Base-by-base conservation (phyloP, 2,113 vertebrate species). In the Microcebus jonahi region DNA sequence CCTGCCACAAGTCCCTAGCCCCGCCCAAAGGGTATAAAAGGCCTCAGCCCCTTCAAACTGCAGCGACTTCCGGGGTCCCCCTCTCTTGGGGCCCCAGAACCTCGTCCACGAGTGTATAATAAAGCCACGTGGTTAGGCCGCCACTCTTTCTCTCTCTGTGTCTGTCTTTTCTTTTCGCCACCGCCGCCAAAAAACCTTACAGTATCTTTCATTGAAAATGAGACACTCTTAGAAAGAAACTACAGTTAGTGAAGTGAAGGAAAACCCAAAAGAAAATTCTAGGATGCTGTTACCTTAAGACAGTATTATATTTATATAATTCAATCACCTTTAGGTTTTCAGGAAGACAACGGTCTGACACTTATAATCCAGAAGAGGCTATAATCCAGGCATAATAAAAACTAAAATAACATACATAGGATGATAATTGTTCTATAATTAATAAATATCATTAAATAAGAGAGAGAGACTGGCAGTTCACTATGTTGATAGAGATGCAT, bases 241-340 rank as follows among this genome's bases (percentile, higher is more conserved):
- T 81, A 8, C 20, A 79, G n/a, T 86, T 31, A 90, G 73, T 73
- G 63, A 94, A 91, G 73, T 73, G 63, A 94, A 91, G 59, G 55
- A 86, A 94, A 91, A 76, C 2, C 75, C 11, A 17, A 61, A 68
- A 90, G 31, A 67, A 83, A 88, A 92, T 77, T 91, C 25, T 94
- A 88, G 8, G 31, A 83, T 39, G 36, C 15, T 59, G 14, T 94
- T 68, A 83, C 42, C 29, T 91, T 76, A 88, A 57, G 48, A 87
- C 39, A 61, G 50, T 87, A 25, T n/a, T 65, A 85, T 27, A 88
- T 92, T 65, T 80, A 55, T 83, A 61, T 75, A 90, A 84, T 45
- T 76, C 15, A 68, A 79, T 84, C 45, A 48, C 29, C 67, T 91
- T 65, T 65, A 71, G 18, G 70, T 79, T 92, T 84, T 39, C 4